Conservation (phyloP, 2,113 vertebrate genomes). For the Caloenas nicobarica region DNA sequence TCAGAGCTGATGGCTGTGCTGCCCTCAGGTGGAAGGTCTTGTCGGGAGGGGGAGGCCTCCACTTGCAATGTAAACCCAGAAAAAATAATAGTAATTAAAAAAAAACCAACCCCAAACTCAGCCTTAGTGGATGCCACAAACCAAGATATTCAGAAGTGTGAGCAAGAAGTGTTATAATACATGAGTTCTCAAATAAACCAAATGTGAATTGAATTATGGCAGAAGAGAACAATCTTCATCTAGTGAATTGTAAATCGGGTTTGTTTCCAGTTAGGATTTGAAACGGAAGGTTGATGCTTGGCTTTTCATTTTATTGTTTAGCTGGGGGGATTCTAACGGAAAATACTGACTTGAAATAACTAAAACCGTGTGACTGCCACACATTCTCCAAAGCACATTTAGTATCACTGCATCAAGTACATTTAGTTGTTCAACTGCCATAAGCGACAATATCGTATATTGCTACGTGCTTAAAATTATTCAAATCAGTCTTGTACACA, state of each 20-base stretch:
- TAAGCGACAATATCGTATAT: neutral
- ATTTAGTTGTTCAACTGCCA: neutral
- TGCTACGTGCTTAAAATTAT: neutral
- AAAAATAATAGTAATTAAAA: neutral
- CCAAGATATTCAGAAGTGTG: neutral
- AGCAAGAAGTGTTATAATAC: neutral
- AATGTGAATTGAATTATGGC: constrained; percentile 46
- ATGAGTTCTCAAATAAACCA: constrained; percentile 33
- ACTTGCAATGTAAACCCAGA: neutral
- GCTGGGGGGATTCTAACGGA: neutral
- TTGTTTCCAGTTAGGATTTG: constrained; percentile 24
- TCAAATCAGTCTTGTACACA: constrained; percentile 22
- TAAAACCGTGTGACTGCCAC: neutral
- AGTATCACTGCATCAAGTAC: neutral
- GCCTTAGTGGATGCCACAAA: neutral
- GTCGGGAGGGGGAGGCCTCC: neutral
- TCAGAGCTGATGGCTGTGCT: constrained; percentile 25
- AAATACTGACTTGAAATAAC: neutral
- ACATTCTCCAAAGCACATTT: neutral
- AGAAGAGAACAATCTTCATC: constrained; percentile 35
- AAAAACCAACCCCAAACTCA: neutral
- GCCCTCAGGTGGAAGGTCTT: constrained; percentile 56
- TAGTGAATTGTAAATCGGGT: constrained; percentile 20
- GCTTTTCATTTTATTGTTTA: constrained; percentile 32
- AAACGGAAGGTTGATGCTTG: neutral